Conservation (phyloP, 2,113 vertebrate genomes). For the Mohoua ochrocephala region DNA sequence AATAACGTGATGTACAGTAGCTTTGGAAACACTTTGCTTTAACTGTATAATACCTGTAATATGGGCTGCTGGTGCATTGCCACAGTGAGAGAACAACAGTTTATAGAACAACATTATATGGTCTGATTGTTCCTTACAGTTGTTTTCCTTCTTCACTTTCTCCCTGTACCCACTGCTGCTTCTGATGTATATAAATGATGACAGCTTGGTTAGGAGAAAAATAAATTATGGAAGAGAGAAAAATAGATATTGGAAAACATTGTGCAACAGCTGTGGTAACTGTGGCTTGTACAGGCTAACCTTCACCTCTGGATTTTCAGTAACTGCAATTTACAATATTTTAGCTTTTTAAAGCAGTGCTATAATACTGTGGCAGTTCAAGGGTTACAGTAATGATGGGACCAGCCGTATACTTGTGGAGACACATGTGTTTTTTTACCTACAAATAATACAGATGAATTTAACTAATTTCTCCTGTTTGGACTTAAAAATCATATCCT, state of each 20-base stretch:
- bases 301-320: neutral
- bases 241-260: neutral
- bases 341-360: neutral
- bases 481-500: neutral
- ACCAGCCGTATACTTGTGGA: neutral
- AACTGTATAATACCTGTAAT: neutral
- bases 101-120: neutral
- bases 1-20: neutral
- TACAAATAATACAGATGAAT: neutral
- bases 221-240: neutral
- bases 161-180: neutral
- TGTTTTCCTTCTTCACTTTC: neutral
- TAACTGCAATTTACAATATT: neutral
- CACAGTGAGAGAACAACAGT: neutral
- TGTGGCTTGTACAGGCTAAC: neutral
- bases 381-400: neutral
- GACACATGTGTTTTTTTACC: neutral
- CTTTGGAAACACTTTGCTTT: neutral
- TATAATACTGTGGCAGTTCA: neutral
- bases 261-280: neutral
- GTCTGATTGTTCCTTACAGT: neutral
- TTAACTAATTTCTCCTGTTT: neutral
- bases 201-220: neutral
- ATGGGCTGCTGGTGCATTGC: neutral
- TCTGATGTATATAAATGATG: neutral